Evolutionary conservation across 2,888 invertebrate genomes (phyloP).

Genomic region (Eurytoma adleriae): DNA sequence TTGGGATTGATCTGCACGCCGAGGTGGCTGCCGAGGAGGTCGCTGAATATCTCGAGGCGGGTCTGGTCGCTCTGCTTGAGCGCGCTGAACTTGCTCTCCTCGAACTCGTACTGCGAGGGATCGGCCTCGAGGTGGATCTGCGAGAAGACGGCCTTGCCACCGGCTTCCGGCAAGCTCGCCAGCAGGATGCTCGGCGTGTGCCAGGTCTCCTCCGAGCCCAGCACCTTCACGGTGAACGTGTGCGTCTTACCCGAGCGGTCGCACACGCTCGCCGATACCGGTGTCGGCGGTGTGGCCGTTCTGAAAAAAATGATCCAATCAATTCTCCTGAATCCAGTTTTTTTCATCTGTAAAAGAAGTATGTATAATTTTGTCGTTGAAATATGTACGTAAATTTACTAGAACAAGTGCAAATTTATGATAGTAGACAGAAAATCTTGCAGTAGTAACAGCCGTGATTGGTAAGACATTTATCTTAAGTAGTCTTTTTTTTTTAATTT

Average conservation of each 20-base stretch:
- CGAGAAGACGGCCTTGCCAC: conserved; percentile 88
- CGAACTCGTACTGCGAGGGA: conserved; percentile 82
- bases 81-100: conserved; percentile 79
- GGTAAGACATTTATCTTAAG: no score
- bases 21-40: conserved; percentile 84
- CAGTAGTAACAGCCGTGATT: no score
- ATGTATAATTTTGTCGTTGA: no score
- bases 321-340: no score
- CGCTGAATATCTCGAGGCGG: conserved; percentile 87
- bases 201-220: conserved; percentile 92
- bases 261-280: conserved; percentile 67
- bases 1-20: conserved; percentile 80
- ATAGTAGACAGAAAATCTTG: no score
- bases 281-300: conserved; percentile 65
- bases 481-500: no score
- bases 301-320: conserved; percentile 44
- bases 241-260: conserved; percentile 79
- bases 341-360: no score
- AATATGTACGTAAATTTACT: no score
- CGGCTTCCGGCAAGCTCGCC: conserved; percentile 81
- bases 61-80: conserved; percentile 82
- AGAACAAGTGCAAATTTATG: no score
- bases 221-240: conserved; percentile 85
- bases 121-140: conserved; percentile 90
- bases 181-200: conserved; percentile 89